Percentiles rank a stretch among this genome's conserved stretches.
Evolutionary conservation across 2,113 vertebrate species (phyloP).

Genomic region (Calypte anna): DNA sequence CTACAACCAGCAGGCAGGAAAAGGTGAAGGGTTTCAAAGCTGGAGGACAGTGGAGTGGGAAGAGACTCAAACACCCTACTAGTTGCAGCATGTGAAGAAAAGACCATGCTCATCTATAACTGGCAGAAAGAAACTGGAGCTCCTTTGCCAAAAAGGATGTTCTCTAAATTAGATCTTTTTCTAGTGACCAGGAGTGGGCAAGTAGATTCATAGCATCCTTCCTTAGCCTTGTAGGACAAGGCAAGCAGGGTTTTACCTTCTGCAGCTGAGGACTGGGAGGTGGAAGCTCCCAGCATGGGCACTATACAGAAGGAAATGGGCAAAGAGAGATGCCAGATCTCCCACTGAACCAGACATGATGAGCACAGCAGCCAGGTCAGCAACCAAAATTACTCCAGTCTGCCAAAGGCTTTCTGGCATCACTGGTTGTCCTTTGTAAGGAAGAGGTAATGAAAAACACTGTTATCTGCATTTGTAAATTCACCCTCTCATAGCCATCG

Average conservation of each 20-base stretch:
- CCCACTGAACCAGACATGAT: neutral
- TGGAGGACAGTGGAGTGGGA: neutral
- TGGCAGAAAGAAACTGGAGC: neutral
- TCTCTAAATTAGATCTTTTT: neutral
- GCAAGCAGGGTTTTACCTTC: neutral
- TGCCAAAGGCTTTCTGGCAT: neutral
- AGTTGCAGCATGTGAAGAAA: neutral
- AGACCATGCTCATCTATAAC: neutral
- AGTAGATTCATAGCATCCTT: neutral
- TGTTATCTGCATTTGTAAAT: neutral
- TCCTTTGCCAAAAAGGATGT: neutral
- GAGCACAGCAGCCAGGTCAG: neutral
- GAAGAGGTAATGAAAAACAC: neutral
- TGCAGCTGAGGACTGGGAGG: neutral
- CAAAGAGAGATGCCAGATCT: neutral
- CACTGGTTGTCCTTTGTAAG: neutral
- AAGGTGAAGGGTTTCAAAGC: neutral
- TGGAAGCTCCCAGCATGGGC: too few species aligned
- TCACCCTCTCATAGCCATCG: neutral
- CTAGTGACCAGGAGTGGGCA: neutral
- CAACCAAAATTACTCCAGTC: neutral
- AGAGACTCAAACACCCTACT: neutral
- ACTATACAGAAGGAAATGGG: fast-evolving
- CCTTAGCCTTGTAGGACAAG: neutral
- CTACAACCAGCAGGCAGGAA: neutral